These are phyloP conservation scores for Gopherus evgoodei DNA, from an alignment of 2,113 vertebrate species.

Conservation along the genomic window DNA sequence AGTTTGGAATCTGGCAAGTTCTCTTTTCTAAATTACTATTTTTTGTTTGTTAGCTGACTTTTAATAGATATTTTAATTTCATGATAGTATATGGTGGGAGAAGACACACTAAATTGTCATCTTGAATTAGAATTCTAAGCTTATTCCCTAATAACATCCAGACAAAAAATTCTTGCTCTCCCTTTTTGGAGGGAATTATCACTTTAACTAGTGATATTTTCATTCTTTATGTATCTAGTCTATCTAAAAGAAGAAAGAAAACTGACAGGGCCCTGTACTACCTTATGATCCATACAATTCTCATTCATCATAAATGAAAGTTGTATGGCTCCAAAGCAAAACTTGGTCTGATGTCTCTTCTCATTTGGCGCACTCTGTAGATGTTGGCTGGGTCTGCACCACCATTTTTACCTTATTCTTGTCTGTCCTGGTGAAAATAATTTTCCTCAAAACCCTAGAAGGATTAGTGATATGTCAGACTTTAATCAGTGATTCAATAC, in stretches of 20 bases:
- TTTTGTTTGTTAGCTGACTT: neutral
- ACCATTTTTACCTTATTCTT: slow-evolving; percentile 1
- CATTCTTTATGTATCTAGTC: neutral
- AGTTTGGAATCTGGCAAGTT: neutral
- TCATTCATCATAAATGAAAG: neutral
- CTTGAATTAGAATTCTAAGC: neutral
- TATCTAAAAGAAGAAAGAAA: neutral
- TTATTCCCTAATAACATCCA: neutral
- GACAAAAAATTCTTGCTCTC: neutral
- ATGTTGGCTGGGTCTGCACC: neutral
- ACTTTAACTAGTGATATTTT: neutral
- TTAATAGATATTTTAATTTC: neutral
- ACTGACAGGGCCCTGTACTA: neutral
- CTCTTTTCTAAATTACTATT: neutral
- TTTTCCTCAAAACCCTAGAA: neutral
- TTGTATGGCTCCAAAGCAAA: neutral
- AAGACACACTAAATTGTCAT: neutral
- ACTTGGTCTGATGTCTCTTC: neutral
- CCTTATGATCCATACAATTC: neutral
- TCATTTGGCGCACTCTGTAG: neutral
- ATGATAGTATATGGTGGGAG: neutral
- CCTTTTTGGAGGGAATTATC: neutral
- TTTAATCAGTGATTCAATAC: neutral
- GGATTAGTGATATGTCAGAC: neutral
- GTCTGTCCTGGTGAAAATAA: neutral